Evolutionary conservation across 2,888 invertebrate genomes (phyloP), one percentile per base, ranked within the genome.

Genomic region (Troides helena): DNA sequence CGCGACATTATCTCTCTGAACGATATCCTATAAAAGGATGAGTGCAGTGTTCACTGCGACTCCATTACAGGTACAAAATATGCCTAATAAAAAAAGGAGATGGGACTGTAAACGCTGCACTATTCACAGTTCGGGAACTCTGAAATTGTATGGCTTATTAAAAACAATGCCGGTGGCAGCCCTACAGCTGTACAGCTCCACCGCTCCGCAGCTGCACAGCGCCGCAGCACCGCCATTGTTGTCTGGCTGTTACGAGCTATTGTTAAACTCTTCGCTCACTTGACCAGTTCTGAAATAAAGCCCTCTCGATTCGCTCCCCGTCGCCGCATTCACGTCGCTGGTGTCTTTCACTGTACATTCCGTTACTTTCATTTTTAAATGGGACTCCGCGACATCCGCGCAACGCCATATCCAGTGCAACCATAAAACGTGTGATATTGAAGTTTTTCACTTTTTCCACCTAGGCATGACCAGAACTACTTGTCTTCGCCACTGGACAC

Each of bases 81-180:
- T 56, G 23, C 12, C 8, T 56, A 56, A 58, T 58, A 58, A 23
- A 58, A 58, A 23, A 58, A 21, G 12, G 39, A 8, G 7, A 3
- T 30, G 30, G 30, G 7, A 10, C 23, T 21, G 58, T 23, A 58
- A n/a, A 23, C 23, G 21, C 10, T 39, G 21, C 23, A 12, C 58
- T 12, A 23, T 12, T 58, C 58, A 58, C 23, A 58, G 58, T 58
- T 62, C n/a, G 39, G 56, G 46, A 63, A 63, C 58, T 50, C 17
- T 30, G 46, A 63, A 68, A 68, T 63, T 59, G 59, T 59, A 60
- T 23, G 39, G 53, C 68, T 64, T 68, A 60, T 60, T 64, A 64
- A 60, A 59, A 68, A 68, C 68, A 68, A 64, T 60, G 53, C 53
- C 50, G 58, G 21, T 23, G 58, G 23, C 36, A 36, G 25, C 23